These are phyloP conservation scores for Equus quagga DNA, from an alignment of 2,113 vertebrate species.

Conservation along the genomic window DNA sequence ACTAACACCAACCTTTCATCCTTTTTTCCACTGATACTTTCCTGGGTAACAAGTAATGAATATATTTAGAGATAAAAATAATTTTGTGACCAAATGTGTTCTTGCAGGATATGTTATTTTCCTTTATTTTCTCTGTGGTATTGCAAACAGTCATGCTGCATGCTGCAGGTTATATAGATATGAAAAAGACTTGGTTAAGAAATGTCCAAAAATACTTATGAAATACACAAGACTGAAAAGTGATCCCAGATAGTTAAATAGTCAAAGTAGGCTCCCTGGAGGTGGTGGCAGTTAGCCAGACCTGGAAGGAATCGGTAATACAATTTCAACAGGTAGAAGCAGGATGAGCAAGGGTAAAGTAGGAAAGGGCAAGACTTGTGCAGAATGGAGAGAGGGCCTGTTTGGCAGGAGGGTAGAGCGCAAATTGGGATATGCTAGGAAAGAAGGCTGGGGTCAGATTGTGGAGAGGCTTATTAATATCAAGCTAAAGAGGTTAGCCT, in stretches of 20 bases:
- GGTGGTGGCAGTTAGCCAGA: neutral
- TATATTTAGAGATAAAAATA: constrained; percentile 40
- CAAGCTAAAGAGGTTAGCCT: neutral
- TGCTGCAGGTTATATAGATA: neutral
- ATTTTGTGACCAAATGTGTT: neutral
- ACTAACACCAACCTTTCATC: neutral
- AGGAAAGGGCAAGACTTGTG: neutral
- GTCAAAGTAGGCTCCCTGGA: constrained; percentile 18
- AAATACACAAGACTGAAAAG: neutral
- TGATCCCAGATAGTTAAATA: neutral
- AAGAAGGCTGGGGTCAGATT: neutral
- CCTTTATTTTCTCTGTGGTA: neutral
- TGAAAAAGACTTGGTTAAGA: constrained; percentile 37
- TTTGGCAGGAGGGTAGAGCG: neutral
- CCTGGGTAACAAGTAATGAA: neutral
- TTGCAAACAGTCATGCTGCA: neutral
- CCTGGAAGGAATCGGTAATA: neutral
- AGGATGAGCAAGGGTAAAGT: neutral
- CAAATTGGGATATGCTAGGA: neutral
- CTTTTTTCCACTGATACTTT: neutral
- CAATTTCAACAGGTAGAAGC: neutral
- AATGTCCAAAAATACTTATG: constrained; percentile 14
- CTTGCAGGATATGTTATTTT: neutral
- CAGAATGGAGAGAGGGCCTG: neutral
- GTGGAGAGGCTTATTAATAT: neutral